phyloP scores from a whole-genome alignment of 2,888 invertebrate species.

The Leucoma salicis region DNA sequence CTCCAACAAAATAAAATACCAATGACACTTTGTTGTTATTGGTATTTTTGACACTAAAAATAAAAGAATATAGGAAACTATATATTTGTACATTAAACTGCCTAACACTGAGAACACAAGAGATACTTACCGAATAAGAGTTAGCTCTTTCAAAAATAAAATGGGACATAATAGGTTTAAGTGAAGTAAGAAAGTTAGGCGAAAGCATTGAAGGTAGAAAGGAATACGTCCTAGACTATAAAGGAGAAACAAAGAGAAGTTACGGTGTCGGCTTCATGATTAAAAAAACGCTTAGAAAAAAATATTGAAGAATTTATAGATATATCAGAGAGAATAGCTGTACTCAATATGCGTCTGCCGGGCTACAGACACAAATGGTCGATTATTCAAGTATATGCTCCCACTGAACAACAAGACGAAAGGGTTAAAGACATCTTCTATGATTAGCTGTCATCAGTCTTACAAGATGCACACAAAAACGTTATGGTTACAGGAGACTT shows the following conservation, averaged over 20 bases:
- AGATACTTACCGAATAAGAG: neutral
- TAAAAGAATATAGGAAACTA: slow-evolving; percentile 1
- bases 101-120: slow-evolving; percentile 1
- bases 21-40: no score
- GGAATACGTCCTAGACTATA: slow-evolving; percentile 5
- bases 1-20: slow-evolving; percentile 6
- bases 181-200: neutral
- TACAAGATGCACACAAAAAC: neutral
- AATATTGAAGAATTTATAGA: slow-evolving; percentile 5
- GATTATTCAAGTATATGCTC: slow-evolving; percentile 13
- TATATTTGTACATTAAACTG: neutral
- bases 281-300: neutral
- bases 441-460: slow-evolving; percentile 3
- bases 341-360: slow-evolving; percentile 4
- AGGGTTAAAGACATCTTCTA: slow-evolving; percentile 9
- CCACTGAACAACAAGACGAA: slow-evolving; percentile 10
- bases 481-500: neutral
- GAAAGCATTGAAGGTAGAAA: neutral
- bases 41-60: no score
- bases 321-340: slow-evolving; percentile 9
- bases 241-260: slow-evolving; percentile 10
- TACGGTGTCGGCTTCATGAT: neutral
- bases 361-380: slow-evolving; percentile 9
- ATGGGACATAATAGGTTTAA: slow-evolving; percentile 2
- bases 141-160: neutral